These are phyloP conservation scores for Struthidea cinerea DNA, from an alignment of 2,113 vertebrate genomes.

Conservation along the genomic window DNA sequence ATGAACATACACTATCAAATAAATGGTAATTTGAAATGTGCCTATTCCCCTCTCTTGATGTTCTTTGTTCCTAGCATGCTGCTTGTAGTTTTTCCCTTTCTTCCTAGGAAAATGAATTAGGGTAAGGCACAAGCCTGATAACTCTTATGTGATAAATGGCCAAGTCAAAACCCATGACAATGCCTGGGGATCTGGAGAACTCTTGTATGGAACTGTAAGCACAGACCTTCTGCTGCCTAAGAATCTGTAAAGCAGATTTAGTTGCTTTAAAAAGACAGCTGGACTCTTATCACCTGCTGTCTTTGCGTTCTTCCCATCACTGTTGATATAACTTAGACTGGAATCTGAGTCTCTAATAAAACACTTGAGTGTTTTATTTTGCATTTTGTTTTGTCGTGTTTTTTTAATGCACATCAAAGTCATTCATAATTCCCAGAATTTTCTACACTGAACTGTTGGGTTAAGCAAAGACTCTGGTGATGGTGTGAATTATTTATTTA, in stretches of 20 bases:
- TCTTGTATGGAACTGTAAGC: background rate
- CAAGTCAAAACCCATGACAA: background rate
- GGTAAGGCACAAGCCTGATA: background rate
- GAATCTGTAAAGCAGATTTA: background rate
- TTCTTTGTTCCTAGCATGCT: background rate
- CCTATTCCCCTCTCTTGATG: background rate
- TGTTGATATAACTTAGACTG: conserved; percentile 51
- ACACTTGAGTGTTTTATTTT: conserved; percentile 48
- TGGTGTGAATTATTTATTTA: conserved; percentile 68
- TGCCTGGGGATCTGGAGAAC: background rate
- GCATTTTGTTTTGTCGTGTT: background rate
- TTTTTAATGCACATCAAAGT: conserved; percentile 41
- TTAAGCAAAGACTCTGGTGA: conserved; percentile 19
- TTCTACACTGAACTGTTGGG: conserved; percentile 46
- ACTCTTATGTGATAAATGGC: background rate
- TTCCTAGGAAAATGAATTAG: background rate
- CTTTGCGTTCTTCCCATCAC: background rate
- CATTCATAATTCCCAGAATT: conserved; percentile 48
- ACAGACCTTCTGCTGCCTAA: background rate
- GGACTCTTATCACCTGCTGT: conserved; percentile 8
- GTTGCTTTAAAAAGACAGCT: background rate
- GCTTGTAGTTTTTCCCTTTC: background rate
- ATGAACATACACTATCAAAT: background rate
- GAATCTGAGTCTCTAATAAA: conserved; percentile 34
- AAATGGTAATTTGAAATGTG: background rate